These are phyloP conservation scores for Grapholita molesta DNA, from an alignment of 1,140 invertebrate species.

Conservation along the genomic window DNA sequence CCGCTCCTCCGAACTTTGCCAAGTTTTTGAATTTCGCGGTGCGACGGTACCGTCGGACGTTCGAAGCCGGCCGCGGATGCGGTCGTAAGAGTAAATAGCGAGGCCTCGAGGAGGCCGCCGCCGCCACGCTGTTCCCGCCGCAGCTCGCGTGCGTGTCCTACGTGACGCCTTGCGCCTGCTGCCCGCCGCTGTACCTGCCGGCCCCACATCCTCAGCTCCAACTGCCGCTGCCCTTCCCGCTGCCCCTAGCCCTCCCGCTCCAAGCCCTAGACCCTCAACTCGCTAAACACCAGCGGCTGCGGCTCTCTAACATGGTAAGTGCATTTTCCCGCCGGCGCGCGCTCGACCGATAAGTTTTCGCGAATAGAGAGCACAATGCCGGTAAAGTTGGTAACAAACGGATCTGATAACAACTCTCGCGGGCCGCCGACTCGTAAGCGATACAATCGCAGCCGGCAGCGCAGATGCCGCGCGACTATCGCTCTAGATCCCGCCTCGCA, in stretches of 20 bases:
- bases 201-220: slow-evolving; percentile 56
- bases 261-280: slow-evolving; percentile 66
- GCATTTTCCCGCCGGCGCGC: slow-evolving; percentile 30
- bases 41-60: slow-evolving; percentile 52
- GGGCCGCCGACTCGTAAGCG: slow-evolving; percentile 38
- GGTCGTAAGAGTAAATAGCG: slow-evolving; percentile 66
- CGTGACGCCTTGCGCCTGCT: slow-evolving; percentile 72
- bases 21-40: slow-evolving; percentile 55
- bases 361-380: slow-evolving; percentile 36
- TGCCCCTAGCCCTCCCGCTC: slow-evolving; percentile 63
- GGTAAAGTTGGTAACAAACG: slow-evolving; percentile 48
- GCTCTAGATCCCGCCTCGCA: slow-evolving; percentile 32
- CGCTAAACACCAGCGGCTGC: slow-evolving; percentile 75
- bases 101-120: slow-evolving; percentile 74
- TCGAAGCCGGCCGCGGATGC: slow-evolving; percentile 68
- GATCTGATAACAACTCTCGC: slow-evolving; percentile 58
- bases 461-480: slow-evolving; percentile 32
- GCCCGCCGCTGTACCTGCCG: slow-evolving; percentile 62
- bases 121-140: slow-evolving; percentile 75
- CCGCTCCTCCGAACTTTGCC: slow-evolving; percentile 54
- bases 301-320: slow-evolving; percentile 79
- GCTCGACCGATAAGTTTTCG: slow-evolving; percentile 43
- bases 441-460: slow-evolving; percentile 42
- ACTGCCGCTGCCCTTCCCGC: slow-evolving; percentile 60
- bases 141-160: slow-evolving; percentile 74